Evolutionary conservation across 2,888 invertebrate genomes (phyloP).

Genomic region (Oegoconia quadripuncta): DNA sequence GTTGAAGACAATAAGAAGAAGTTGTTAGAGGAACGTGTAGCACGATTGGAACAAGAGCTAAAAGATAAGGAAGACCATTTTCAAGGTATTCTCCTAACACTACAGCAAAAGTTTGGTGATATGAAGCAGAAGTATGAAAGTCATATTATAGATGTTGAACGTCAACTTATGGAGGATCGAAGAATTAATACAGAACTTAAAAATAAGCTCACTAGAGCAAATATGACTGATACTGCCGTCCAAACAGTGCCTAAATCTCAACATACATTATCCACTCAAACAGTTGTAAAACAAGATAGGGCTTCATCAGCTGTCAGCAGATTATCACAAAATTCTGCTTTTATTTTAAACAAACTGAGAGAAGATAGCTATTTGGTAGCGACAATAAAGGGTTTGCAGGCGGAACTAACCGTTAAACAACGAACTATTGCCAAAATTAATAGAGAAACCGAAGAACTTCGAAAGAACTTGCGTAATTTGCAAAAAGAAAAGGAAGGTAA

Average conservation of each 20-base stretch:
- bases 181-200: constrained; percentile 73
- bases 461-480: constrained; percentile 85
- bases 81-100: constrained; percentile 83
- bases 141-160: constrained; percentile 86
- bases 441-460: constrained; percentile 86
- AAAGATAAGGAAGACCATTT: constrained; percentile 85
- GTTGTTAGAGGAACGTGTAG: constrained; percentile 85
- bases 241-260: constrained; percentile 65
- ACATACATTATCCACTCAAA: constrained; percentile 52
- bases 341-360: constrained; percentile 75
- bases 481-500: constrained; percentile 87
- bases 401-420: constrained; percentile 86
- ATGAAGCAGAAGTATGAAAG: constrained; percentile 88
- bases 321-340: constrained; percentile 74
- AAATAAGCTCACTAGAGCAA: constrained; percentile 68
- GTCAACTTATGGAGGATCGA: constrained; percentile 77
- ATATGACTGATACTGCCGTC: constrained; percentile 53
- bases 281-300: constrained; percentile 56
- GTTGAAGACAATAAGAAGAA: constrained; percentile 79
- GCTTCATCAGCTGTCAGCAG: constrained; percentile 72
- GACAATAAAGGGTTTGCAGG: constrained; percentile 87
- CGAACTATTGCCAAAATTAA: constrained; percentile 85
- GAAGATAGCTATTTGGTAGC: constrained; percentile 88
- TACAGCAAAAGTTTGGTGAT: constrained; percentile 87
- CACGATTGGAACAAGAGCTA: constrained; percentile 84